These are phyloP conservation scores for Drosophila paramelanica DNA, from an alignment of 2,888 invertebrate species.

Conservation along the genomic window DNA sequence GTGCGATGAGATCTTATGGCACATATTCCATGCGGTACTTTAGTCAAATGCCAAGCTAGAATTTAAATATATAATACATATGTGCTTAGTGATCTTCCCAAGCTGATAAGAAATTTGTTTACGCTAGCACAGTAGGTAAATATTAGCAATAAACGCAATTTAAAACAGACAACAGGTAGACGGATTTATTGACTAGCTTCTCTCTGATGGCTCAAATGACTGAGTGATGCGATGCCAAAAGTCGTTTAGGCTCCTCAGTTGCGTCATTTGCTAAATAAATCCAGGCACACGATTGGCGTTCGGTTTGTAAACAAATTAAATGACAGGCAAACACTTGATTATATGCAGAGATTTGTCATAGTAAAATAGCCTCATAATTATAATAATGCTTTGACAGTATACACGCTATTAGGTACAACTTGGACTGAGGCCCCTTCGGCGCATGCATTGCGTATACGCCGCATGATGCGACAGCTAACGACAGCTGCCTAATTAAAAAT, in stretches of 20 bases:
- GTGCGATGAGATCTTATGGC: constrained; percentile 29
- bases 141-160: neutral
- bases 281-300: constrained; percentile 10
- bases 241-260: neutral
- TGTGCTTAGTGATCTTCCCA: constrained; percentile 28
- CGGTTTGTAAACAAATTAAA: constrained; percentile 2
- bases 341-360: neutral
- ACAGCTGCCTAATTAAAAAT: constrained; percentile 69
- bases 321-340: constrained; percentile 8
- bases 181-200: neutral
- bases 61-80: constrained; percentile 3
- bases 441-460: constrained; percentile 42
- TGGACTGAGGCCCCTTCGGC: neutral
- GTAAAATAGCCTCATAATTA: neutral
- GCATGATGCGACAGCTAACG: constrained; percentile 27
- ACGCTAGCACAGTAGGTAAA: neutral
- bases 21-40: constrained; percentile 12
- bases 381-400: neutral
- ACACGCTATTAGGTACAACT: neutral
- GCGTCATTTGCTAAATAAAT: neutral
- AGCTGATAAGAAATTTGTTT: constrained; percentile 33
- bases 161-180: too few species aligned
- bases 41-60: constrained; percentile 8
- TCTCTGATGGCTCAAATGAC: neutral
- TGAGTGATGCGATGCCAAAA: too few species aligned